phyloP scores from a whole-genome alignment of 2,113 vertebrate species.

The Egretta garzetta region DNA sequence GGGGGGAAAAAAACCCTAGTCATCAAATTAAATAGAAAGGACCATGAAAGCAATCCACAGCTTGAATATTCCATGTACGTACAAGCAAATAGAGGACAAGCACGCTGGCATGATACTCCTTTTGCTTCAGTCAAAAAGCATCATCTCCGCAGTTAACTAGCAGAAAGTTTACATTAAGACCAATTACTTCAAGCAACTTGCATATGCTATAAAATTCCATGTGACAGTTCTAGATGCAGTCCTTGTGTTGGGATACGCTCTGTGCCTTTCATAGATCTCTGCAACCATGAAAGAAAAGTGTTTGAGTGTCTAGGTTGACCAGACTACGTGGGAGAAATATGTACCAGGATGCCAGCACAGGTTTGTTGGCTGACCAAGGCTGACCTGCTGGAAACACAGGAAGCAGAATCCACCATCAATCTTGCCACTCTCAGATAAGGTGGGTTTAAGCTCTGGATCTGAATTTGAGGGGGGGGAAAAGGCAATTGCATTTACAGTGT shows the following conservation, averaged over 20 bases:
- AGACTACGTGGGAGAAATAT: neutral
- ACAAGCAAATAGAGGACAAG: neutral
- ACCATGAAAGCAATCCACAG: neutral
- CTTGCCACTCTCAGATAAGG: neutral
- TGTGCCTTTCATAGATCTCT: neutral
- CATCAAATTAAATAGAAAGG: neutral
- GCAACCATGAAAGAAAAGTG: neutral
- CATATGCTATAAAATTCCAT: neutral
- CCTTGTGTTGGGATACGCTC: neutral
- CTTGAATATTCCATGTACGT: neutral
- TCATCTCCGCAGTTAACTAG: neutral
- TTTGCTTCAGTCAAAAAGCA: neutral
- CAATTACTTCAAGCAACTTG: neutral
- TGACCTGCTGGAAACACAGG: fast-evolving
- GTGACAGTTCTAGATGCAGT: neutral
- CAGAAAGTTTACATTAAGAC: neutral
- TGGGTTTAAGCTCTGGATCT: neutral
- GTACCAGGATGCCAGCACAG: neutral
- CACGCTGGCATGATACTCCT: neutral
- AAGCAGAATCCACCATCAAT: neutral
- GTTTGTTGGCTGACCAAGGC: neutral
- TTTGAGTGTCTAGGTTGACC: neutral
- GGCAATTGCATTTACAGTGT: neutral
- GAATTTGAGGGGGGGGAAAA: neutral
- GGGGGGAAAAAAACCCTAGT: fast-evolving